These are phyloP conservation scores for Malacoctenus gilli DNA, from an alignment of 2,797 vertebrate genomes.

Conservation along the genomic window DNA sequence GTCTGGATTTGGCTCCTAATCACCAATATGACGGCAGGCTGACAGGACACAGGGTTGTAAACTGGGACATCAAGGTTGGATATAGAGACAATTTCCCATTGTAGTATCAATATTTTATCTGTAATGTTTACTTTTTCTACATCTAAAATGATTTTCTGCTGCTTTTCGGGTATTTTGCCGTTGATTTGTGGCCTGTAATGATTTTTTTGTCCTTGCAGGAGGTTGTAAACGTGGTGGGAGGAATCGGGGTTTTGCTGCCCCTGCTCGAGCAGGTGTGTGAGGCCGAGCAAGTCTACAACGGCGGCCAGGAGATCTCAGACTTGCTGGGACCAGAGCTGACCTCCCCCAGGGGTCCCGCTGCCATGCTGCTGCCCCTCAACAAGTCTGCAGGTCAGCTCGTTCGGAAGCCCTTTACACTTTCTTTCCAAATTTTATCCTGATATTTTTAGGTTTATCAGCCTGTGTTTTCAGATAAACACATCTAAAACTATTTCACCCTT, in stretches of 20 bases:
- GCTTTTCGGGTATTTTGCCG: no score
- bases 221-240: conserved; percentile 92
- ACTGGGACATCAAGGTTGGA: conserved; percentile 94
- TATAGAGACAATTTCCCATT: not conserved
- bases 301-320: conserved; percentile 86
- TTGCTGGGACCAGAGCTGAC: conserved; percentile 92
- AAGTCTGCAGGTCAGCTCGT: conserved; percentile 85
- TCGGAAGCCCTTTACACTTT: not conserved
- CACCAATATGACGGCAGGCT: conserved; percentile 90
- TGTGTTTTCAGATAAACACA: no score
- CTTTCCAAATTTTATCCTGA: no score
- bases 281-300: conserved; percentile 78
- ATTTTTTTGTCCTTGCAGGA: conserved; percentile 78
- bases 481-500: no score
- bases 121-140: conserved; percentile 2
- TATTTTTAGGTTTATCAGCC: no score
- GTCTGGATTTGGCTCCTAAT: conserved; percentile 91
- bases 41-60: conserved; percentile 92
- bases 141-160: not conserved
- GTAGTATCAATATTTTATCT: no score
- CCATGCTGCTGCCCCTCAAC: conserved; percentile 89
- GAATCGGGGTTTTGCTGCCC: conserved; percentile 89
- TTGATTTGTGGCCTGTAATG: not conserved
- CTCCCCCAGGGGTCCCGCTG: conserved; percentile 82
- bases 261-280: conserved; percentile 90